Conservation (phyloP, 2,888 invertebrate species). For the Teinopalpus imperialis region DNA sequence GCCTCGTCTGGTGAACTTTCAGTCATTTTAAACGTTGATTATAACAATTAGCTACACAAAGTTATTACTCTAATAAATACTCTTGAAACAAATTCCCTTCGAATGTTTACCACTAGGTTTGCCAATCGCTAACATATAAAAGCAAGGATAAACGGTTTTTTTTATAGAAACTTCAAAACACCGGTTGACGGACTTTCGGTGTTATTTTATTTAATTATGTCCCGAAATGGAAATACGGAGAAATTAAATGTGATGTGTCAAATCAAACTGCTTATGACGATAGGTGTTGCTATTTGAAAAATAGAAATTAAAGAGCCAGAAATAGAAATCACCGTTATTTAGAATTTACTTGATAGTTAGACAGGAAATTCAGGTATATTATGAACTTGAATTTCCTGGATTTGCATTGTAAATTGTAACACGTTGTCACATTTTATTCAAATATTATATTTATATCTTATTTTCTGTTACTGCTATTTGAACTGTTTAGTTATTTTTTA, state of each 20-base stretch:
- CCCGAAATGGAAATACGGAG: slow-evolving; percentile 42
- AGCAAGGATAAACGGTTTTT: slow-evolving; percentile 35
- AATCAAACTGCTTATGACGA: slow-evolving; percentile 31
- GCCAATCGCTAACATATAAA: slow-evolving; percentile 30
- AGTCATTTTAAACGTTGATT: slow-evolving; percentile 54
- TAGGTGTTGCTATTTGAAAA: not conserved
- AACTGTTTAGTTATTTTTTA: no score
- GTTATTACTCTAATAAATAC: slow-evolving; percentile 25
- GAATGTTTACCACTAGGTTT: slow-evolving; percentile 26
- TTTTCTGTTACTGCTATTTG: no score
- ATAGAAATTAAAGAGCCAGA: no score
- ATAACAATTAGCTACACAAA: slow-evolving; percentile 28
- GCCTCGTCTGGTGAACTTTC: slow-evolving; percentile 82
- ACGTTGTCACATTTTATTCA: no score
- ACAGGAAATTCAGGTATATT: no score
- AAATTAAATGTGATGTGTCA: slow-evolving; percentile 52
- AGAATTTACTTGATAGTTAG: no score
- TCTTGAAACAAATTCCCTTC: slow-evolving; percentile 30
- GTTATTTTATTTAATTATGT: slow-evolving; percentile 43
- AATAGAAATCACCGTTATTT: no score
- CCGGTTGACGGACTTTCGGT: slow-evolving; percentile 38
- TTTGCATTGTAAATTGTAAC: no score
- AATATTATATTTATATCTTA: no score
- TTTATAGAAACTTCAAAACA: slow-evolving; percentile 34
- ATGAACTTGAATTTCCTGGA: no score